A percentile compares a stretch with the other conserved stretches of the same genome.
These are phyloP conservation scores for Galleria mellonella DNA, from an alignment of 1,140 invertebrate species.

Conservation along the genomic window DNA sequence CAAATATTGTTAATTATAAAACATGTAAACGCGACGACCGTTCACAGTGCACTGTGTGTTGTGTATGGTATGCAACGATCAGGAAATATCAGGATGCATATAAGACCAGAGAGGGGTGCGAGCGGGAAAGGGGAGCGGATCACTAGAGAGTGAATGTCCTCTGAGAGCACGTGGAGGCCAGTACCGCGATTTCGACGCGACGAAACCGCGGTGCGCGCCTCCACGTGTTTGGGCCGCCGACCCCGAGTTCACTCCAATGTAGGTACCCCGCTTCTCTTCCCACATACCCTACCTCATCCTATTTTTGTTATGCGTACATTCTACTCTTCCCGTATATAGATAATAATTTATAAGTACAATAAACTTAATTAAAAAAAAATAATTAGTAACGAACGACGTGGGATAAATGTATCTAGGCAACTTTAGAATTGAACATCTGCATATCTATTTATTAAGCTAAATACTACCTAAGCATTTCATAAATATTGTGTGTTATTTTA, in stretches of 20 bases:
- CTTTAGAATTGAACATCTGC: too few species aligned
- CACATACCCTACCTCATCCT: constrained; percentile 30
- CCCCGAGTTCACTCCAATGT: constrained; percentile 36
- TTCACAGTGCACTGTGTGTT: constrained; percentile 49
- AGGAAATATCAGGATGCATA: constrained; percentile 52
- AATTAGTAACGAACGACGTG: too few species aligned
- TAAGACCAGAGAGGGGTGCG: constrained; percentile 37
- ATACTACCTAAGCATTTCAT: too few species aligned
- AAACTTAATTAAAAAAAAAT: neutral
- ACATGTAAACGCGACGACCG: constrained; percentile 34
- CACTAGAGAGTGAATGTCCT: constrained; percentile 64
- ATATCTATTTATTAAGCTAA: too few species aligned
- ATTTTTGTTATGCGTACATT: constrained; percentile 29
- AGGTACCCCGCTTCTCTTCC: constrained; percentile 35
- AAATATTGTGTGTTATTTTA: too few species aligned
- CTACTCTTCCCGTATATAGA: too few species aligned
- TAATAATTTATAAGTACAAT: neutral
- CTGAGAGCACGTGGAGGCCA: constrained; percentile 62
- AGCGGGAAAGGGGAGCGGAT: constrained; percentile 19
- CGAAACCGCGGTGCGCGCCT: constrained; percentile 61
- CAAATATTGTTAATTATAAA: constrained; percentile 10
- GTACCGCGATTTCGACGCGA: constrained; percentile 54
- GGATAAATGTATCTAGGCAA: too few species aligned
- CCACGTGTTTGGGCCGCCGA: constrained; percentile 66
- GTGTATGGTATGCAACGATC: constrained; percentile 53